Evolutionary conservation across 2,113 vertebrate species (phyloP), one percentile per base, ranked within the genome.

Genomic region (Prunella fulvescens): DNA sequence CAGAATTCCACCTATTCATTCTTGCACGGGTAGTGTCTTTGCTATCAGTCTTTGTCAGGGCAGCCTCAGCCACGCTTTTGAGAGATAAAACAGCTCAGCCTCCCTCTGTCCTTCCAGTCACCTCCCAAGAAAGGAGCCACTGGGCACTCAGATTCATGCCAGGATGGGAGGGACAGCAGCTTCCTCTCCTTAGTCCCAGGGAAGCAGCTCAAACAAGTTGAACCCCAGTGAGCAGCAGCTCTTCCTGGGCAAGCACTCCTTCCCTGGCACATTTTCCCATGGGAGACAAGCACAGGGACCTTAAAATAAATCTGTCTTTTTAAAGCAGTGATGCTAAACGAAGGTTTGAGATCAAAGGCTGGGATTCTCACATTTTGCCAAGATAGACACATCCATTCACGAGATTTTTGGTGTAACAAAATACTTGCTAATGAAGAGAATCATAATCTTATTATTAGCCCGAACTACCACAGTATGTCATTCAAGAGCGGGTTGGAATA

Each of bases 341-440:
- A 82, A 92, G 72, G 88, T 78, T 95, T 92, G 93, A 96, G 94
- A 95, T 97, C 95, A 96, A 97, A 95, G 95, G 81, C 89, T 92
- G 78, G 91, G 81, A 92, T 95, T 93, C 95, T 81, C 93, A 94
- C 88, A 92, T 89, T 96, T 93, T 94, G 90, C 95, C 92, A 95
- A 96, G 94, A 91, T 9, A 97, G 96, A 94, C 87, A 81, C 74
- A 96, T 96, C 85, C 91, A 93, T 94, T 91, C 95, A 87, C 56
- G 37, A 94, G 93, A 96, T 96, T 96, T 94, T 84, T 85, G 90
- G 94, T 94, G 90, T 83, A 95, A 95, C 84, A 96, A 97, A 97
- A 96, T 96, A 92, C 95, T 95, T 81, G 88, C 93, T 97, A 97
- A 97, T 97, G 95, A 97, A 95, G 94, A 88, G 93, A 78, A 96